phyloP scores from a whole-genome alignment of 2,888 invertebrate species.

The Cylloceria caligata region DNA sequence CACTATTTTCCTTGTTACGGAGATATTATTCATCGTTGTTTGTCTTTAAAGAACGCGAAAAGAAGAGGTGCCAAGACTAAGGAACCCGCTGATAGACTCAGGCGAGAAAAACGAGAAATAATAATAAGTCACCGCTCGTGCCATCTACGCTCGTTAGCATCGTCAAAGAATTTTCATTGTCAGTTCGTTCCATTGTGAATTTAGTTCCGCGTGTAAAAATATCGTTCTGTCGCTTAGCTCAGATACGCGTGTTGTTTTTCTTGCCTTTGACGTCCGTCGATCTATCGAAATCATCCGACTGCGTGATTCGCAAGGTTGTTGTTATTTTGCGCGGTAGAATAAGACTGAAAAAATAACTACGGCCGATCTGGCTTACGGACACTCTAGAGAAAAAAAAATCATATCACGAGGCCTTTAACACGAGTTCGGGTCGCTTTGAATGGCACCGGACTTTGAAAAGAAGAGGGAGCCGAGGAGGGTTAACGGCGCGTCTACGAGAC shows the following conservation, averaged over 20 bases:
- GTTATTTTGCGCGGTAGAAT: not conserved
- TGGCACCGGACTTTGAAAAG: slow-evolving; percentile 82
- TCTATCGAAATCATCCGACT: not conserved
- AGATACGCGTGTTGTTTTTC: not conserved
- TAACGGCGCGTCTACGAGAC: slow-evolving; percentile 66
- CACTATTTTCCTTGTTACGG: slow-evolving; percentile 33
- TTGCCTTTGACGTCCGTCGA: not conserved
- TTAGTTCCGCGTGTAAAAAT: not conserved
- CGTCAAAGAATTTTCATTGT: not conserved
- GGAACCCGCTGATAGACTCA: not conserved
- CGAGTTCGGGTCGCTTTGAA: slow-evolving; percentile 70
- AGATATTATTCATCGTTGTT: slow-evolving; percentile 40
- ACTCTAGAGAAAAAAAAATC: no score
- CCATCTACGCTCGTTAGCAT: not conserved
- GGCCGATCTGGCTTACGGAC: no score
- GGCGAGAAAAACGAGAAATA: not conserved
- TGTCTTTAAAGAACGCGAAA: not conserved
- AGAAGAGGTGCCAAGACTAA: not conserved
- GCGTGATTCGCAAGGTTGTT: not conserved
- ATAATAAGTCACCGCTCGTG: not conserved
- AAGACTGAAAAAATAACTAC: not conserved
- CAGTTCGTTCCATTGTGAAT: not conserved
- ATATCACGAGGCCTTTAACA: not conserved
- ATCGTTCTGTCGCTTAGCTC: not conserved
- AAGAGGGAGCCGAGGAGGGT: slow-evolving; percentile 78